Percentiles rank a stretch among this genome's conserved stretches.
Conservation (phyloP, 2,797 vertebrate species). For the Acropternis orthonyx region DNA sequence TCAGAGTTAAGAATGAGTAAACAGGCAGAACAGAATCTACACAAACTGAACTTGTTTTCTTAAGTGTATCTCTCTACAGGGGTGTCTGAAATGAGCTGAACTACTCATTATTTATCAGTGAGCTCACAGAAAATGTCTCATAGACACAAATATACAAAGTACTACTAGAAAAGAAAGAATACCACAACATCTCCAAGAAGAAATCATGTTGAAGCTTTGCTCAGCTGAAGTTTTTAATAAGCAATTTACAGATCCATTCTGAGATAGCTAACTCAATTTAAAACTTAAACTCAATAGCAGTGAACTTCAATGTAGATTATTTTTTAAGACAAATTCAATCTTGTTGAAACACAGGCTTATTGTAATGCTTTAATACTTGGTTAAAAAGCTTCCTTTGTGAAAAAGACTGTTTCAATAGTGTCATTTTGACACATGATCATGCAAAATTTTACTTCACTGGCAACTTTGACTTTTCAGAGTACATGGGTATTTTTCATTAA, state of each 20-base stretch:
- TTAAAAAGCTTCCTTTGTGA: background rate
- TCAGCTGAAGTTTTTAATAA: background rate
- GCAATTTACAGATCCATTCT: background rate
- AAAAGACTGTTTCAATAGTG: background rate
- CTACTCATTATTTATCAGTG: background rate
- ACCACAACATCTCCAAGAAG: background rate
- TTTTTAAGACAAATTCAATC: background rate
- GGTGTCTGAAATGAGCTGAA: background rate
- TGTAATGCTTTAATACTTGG: background rate
- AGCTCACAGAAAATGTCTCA: background rate
- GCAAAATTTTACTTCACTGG: background rate
- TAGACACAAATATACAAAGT: background rate
- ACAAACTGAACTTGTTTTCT: background rate
- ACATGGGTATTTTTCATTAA: background rate
- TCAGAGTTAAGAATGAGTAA: background rate
- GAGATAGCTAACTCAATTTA: background rate
- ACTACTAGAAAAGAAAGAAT: background rate
- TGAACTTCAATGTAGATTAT: too few species aligned
- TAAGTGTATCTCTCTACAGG: background rate
- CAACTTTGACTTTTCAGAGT: background rate
- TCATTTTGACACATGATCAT: background rate
- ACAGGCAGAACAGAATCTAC: background rate
- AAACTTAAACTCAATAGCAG: background rate
- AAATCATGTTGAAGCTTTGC: background rate
- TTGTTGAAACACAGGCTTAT: background rate